Percentiles rank a stretch among this genome's conserved stretches.
These are phyloP conservation scores for Atta colombica DNA, from an alignment of 1,140 invertebrate genomes.

Conservation along the genomic window DNA sequence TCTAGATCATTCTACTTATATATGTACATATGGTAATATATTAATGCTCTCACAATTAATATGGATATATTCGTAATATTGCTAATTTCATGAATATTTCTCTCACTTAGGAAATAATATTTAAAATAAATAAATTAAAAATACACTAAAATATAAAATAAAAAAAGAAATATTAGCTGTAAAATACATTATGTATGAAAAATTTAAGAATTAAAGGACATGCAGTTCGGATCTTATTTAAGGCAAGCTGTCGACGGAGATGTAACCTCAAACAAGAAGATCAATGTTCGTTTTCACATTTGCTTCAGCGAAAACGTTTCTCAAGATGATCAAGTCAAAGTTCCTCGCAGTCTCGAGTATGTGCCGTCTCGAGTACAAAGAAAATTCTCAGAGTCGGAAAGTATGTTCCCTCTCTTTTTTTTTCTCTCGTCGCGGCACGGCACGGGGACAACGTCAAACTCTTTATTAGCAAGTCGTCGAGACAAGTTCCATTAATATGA, in stretches of 20 bases:
- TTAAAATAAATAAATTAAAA: background rate
- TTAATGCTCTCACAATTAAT: background rate
- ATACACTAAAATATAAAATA: background rate
- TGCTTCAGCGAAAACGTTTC: background rate
- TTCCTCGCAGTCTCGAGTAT: background rate
- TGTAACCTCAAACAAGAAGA: background rate
- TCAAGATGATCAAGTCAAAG: background rate
- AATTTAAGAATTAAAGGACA: background rate
- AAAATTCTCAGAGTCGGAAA: background rate
- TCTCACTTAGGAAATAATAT: background rate
- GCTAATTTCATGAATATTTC: background rate
- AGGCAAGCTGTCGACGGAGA: background rate
- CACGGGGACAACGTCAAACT: slow-evolving; percentile 6
- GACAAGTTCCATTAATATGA: slow-evolving; percentile 62
- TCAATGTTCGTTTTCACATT: background rate
- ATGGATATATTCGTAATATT: background rate
- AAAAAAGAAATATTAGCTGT: background rate
- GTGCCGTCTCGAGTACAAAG: background rate
- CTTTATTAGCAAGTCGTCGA: slow-evolving; percentile 16
- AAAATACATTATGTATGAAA: background rate
- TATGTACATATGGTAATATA: background rate
- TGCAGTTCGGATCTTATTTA: background rate
- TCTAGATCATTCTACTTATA: background rate
- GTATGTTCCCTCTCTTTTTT: background rate
- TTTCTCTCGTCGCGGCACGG: background rate